These are phyloP conservation scores for Sicus ferrugineus DNA, from an alignment of 2,888 invertebrate species.

Conservation along the genomic window DNA sequence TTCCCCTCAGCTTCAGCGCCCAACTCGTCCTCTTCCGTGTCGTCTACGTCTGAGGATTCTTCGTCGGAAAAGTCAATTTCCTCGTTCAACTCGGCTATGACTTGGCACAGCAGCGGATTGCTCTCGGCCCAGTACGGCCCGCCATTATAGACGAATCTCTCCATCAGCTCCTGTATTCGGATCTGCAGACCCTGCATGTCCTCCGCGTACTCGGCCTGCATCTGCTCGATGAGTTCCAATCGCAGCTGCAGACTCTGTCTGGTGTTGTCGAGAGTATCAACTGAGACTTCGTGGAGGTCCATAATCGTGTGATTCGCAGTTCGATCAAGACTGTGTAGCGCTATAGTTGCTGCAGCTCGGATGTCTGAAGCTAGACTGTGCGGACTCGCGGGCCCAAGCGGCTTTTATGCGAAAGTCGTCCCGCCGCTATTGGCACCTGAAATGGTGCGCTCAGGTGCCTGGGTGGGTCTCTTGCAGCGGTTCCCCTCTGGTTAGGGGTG, in stretches of 20 bases:
- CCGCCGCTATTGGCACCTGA: too few species aligned
- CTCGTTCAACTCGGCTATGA: neutral
- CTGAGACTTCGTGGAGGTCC: neutral
- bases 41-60: neutral
- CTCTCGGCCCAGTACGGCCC: neutral
- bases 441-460: too few species aligned
- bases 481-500: too few species aligned
- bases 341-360: neutral
- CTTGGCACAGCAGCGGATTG: neutral
- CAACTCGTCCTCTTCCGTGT: neutral
- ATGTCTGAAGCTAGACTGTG: neutral
- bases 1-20: neutral
- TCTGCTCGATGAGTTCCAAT: conserved; percentile 13
- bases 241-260: neutral
- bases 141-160: neutral
- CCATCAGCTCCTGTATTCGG: neutral
- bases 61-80: neutral
- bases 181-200: neutral
- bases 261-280: neutral
- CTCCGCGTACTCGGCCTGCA: neutral
- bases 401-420: neutral
- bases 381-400: neutral
- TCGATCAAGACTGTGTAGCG: too few species aligned
- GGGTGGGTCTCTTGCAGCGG: too few species aligned
- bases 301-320: too few species aligned